phyloP scores from a whole-genome alignment of 2,797 vertebrate species.

The Acanthis flammea region DNA sequence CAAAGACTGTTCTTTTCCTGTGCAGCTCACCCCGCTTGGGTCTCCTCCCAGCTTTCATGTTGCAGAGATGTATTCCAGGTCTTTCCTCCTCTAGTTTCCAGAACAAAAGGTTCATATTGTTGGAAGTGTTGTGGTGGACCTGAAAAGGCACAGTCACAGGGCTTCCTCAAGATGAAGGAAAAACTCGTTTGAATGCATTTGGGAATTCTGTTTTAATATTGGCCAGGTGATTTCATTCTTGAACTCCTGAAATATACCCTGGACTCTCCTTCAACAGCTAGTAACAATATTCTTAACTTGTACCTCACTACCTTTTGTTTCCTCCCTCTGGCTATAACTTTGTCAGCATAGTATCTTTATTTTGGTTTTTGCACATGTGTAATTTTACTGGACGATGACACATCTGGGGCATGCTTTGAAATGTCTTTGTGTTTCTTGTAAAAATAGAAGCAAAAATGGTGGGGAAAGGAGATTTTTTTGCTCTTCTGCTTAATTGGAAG shows the following conservation, averaged over 20 bases:
- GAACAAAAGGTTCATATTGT: background rate
- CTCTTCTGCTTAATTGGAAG: background rate
- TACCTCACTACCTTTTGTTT: background rate
- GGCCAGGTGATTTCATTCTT: background rate
- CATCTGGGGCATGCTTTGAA: background rate
- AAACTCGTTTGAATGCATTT: background rate
- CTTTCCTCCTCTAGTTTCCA: background rate
- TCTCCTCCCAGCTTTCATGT: background rate
- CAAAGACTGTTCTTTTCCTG: background rate
- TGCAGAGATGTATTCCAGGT: background rate
- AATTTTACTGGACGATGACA: background rate
- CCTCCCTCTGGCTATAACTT: background rate
- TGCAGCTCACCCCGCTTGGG: background rate
- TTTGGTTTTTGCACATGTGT: conserved; percentile 14
- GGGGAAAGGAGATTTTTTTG: background rate
- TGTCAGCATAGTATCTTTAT: background rate
- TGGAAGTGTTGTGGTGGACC: background rate
- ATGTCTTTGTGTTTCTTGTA: background rate
- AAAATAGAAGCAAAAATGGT: background rate
- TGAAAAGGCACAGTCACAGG: background rate
- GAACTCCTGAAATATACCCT: background rate
- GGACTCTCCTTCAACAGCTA: background rate
- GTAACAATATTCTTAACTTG: background rate
- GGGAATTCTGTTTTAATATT: background rate
- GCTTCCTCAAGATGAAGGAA: background rate